Evolutionary conservation across 2,113 vertebrate genomes (phyloP).

Genomic region (Fulica atra): DNA sequence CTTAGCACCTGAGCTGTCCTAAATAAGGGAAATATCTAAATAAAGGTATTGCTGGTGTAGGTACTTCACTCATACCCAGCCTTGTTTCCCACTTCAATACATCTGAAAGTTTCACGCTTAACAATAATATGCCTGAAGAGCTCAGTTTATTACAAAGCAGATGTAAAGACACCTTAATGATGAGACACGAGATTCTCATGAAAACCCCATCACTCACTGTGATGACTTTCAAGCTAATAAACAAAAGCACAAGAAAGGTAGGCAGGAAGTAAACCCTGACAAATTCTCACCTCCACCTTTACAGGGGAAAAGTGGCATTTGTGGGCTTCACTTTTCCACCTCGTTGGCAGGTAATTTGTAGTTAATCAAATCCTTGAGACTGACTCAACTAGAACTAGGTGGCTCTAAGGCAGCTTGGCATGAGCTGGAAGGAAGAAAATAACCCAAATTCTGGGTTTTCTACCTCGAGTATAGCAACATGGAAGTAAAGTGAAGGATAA

Average conservation of each 20-base stretch:
- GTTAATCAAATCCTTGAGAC: background rate
- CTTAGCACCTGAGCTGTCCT: background rate
- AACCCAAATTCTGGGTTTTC: background rate
- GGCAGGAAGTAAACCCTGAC: background rate
- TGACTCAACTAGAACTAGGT: background rate
- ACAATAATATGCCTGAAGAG: background rate
- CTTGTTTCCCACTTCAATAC: background rate
- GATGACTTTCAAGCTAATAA: background rate
- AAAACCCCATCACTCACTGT: background rate
- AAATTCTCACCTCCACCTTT: background rate
- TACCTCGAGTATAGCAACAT: accelerated
- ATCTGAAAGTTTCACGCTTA: background rate
- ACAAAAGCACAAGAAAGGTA: background rate
- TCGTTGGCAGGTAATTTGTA: background rate
- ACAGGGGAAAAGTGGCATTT: background rate
- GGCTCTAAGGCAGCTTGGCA: background rate
- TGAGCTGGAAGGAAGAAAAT: background rate
- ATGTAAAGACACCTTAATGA: background rate
- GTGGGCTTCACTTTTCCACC: background rate
- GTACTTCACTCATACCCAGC: background rate
- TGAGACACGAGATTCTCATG: background rate
- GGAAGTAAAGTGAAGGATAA: background rate
- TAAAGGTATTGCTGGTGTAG: background rate
- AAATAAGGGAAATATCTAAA: background rate
- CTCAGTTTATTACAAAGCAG: background rate